These are phyloP conservation scores for Ctenochaetus hawaiiensis DNA, from an alignment of 2,797 vertebrate species.

Conservation along the genomic window DNA sequence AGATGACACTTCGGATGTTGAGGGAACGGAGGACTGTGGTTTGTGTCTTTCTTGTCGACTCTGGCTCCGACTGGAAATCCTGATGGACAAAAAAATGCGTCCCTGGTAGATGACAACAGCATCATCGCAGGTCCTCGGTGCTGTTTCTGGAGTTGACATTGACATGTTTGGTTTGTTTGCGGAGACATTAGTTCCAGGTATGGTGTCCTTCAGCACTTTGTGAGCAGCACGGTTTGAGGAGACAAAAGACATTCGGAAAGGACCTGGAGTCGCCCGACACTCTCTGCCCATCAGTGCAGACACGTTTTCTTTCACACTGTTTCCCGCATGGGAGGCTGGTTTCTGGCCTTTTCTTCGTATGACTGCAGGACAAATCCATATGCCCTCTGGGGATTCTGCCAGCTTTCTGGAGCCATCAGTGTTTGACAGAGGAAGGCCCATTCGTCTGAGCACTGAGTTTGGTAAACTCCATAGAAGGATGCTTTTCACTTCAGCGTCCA, in stretches of 20 bases:
- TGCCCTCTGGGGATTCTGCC: slow-evolving; percentile 26
- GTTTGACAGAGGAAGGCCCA: slow-evolving; percentile 33
- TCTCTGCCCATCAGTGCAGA: not conserved
- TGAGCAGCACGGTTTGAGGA: slow-evolving; percentile 51
- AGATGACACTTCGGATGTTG: not conserved
- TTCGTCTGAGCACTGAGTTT: slow-evolving; percentile 34
- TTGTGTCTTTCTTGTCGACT: not conserved
- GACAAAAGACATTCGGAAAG: slow-evolving; percentile 65
- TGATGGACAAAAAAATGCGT: slow-evolving; percentile 69
- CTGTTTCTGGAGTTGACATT: not conserved
- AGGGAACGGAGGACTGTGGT: not conserved
- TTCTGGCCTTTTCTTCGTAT: slow-evolving; percentile 54
- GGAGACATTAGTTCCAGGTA: not conserved
- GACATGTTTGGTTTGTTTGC: not conserved
- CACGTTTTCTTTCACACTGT: not conserved
- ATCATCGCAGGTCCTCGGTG: not conserved
- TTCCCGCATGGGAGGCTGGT: not conserved
- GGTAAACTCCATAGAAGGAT: slow-evolving; percentile 59
- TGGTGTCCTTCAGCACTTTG: slow-evolving; percentile 51
- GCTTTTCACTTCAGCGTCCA: slow-evolving; percentile 71
- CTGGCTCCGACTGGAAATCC: slow-evolving; percentile 8
- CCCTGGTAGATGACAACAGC: slow-evolving; percentile 62
- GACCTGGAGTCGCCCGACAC: not conserved
- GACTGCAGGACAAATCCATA: slow-evolving; percentile 73
- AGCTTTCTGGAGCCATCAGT: not conserved